Evolutionary conservation across 2,888 invertebrate species (phyloP).

Genomic region (Drosophila parthenogenetica): DNA sequence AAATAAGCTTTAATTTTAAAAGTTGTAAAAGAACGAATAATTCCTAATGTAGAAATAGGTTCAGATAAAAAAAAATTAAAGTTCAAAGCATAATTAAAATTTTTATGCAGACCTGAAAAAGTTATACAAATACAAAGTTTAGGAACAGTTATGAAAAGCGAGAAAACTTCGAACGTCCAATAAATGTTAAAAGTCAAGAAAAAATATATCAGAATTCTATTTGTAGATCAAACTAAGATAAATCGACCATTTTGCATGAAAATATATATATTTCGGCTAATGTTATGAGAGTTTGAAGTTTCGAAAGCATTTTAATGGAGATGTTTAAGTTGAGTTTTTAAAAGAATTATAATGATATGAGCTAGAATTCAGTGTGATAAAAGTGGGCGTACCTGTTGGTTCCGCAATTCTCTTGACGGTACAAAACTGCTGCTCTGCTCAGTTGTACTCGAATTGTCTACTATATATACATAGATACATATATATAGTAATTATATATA

Average conservation of each 20-base stretch:
- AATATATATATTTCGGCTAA: neutral
- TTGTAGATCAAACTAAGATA: too few species aligned
- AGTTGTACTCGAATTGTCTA: constrained; percentile 61
- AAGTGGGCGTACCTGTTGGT: constrained; percentile 76
- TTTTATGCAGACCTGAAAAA: too few species aligned
- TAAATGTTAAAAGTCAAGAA: too few species aligned
- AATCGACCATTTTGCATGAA: neutral
- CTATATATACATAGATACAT: constrained; percentile 37
- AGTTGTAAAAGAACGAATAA: too few species aligned
- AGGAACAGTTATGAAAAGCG: too few species aligned
- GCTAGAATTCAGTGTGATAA: constrained; percentile 8
- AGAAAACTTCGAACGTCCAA: too few species aligned
- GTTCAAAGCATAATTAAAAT: too few species aligned
- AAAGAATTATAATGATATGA: neutral
- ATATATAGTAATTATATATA: constrained; percentile 10
- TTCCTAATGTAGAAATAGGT: too few species aligned
- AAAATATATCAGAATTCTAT: too few species aligned
- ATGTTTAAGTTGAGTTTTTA: neutral
- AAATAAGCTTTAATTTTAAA: too few species aligned
- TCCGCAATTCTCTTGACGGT: constrained; percentile 81
- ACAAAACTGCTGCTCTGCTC: constrained; percentile 60
- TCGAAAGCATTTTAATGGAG: neutral
- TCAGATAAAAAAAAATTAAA: too few species aligned
- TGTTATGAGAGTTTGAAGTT: neutral
- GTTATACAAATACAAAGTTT: too few species aligned